Evolutionary conservation across 2,888 invertebrate genomes (phyloP).

Genomic region (Andrena flavipes): DNA sequence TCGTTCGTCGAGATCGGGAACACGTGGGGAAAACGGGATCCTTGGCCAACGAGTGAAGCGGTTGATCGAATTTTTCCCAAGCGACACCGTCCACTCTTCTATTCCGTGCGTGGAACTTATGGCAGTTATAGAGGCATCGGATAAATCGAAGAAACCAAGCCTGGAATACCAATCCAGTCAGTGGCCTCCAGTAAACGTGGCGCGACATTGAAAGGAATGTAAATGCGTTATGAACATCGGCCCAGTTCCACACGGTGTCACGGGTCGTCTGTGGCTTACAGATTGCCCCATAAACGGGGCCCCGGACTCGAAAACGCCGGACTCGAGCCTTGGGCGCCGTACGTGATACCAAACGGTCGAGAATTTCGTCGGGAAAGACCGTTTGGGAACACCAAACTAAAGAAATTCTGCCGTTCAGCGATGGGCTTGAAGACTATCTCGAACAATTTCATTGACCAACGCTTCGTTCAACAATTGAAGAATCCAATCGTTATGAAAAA

Average conservation of each 20-base stretch:
- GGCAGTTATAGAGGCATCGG: constrained; percentile 70
- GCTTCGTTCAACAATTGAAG: too few species aligned
- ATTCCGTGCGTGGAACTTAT: constrained; percentile 68
- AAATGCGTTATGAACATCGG: constrained; percentile 79
- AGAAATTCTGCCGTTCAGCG: constrained; percentile 10
- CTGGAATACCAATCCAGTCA: constrained; percentile 74
- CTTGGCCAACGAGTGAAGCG: not conserved
- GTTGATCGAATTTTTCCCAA: constrained; percentile 39
- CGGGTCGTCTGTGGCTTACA: constrained; percentile 68
- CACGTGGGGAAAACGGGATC: not conserved
- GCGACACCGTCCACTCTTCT: constrained; percentile 37
- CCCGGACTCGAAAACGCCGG: constrained; percentile 56
- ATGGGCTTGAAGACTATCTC: not conserved
- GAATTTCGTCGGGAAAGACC: constrained; percentile 46
- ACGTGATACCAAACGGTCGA: constrained; percentile 58
- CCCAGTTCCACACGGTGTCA: constrained; percentile 75
- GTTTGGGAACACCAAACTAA: constrained; percentile 5
- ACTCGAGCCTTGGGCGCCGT: constrained; percentile 43
- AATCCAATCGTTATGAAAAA: too few species aligned
- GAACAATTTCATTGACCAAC: not conserved
- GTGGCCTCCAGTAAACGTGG: constrained; percentile 79
- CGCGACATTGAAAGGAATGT: constrained; percentile 84
- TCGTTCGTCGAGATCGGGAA: not conserved
- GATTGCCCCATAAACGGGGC: constrained; percentile 68
- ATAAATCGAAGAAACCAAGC: constrained; percentile 79